Base-by-base conservation (phyloP, 1,140 invertebrate species). In the Cryptotermes secundus region DNA sequence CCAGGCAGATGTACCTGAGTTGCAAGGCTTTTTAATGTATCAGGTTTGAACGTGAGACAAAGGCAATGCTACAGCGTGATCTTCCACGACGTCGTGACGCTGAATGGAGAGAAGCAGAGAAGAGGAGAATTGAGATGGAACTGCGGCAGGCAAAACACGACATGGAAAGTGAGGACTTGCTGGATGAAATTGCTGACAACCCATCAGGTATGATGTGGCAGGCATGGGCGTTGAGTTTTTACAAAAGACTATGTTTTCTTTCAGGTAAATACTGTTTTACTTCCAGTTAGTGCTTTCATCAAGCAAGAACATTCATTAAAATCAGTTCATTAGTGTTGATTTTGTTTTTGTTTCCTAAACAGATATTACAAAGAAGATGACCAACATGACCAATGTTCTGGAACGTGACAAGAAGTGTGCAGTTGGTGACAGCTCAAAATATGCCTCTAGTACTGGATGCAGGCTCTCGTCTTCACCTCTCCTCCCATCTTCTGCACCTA, bases 11-110 rank as follows among this genome's bases (percentile, higher is more conserved):
- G 26, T 72, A n/a, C n/a, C 59, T 31, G 59, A 72, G n/a, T 72
- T 72, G 26, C 26, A 31, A 72, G 59, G 26, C 26, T 72, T n/a
- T 31, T 72, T 72, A 72, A 31, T 72, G 59, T 31, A 42, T 79
- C 79, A 87, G 87, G 86, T 95, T 95, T 87, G 95, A 95, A 87
- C 90, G 94, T 87, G 95, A 95, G 88, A 93, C 94, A 0, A 91
- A 93, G 86, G 94, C 94, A 31, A 93, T 94, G 90, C 87, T 95
- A n/a, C 91, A 93, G 53, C 88, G 92, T 81, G 92, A 93, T 87
- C 89, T 90, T 79, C 87, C 89, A 85, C 87, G 89, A 24, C 87
- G 88, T n/a, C 88, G 88, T 12, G 89, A 90, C 34, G 88, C 90
- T 3, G 91, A 92, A 87, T 24, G 79, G 45, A 36, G 83, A 49